Evolutionary conservation across 2,888 invertebrate genomes (phyloP).

Genomic region (Drosophila anomelani): DNA sequence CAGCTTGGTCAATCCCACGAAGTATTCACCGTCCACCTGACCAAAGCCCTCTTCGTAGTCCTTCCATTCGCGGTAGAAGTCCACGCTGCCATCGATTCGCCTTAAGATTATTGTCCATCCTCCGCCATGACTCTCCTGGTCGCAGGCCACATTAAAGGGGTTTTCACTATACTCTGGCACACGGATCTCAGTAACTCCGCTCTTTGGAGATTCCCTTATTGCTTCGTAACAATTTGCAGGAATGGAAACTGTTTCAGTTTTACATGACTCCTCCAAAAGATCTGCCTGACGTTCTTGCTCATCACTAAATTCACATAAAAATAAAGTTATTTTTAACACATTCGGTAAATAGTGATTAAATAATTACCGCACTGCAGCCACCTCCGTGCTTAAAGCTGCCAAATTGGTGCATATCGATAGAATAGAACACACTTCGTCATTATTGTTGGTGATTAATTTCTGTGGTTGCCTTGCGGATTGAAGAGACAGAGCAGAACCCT

Average conservation of each 20-base stretch:
- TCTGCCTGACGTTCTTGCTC: conserved; percentile 32
- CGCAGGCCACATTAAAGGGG: too few species aligned
- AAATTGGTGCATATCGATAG: conserved; percentile 7
- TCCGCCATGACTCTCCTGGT: too few species aligned
- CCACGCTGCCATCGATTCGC: background rate
- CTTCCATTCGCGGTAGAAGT: too few species aligned
- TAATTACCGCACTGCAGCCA: conserved; percentile 20
- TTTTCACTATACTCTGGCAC: too few species aligned
- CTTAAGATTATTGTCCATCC: conserved; percentile 5
- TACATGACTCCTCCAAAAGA: conserved; percentile 12
- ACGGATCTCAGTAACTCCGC: conserved; percentile 16
- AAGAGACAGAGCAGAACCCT: background rate
- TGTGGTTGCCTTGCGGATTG: background rate
- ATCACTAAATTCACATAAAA: background rate
- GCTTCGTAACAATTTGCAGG: conserved; percentile 7
- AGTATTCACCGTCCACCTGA: conserved; percentile 9
- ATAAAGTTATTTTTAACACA: background rate
- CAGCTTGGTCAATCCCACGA: conserved; percentile 19
- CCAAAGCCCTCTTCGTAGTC: too few species aligned
- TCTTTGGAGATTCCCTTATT: conserved; percentile 16
- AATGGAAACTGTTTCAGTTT: background rate
- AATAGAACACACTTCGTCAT: background rate
- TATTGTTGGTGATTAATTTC: background rate
- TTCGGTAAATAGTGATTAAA: background rate
- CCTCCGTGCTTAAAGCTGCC: conserved; percentile 12